Evolutionary conservation across 2,888 invertebrate species (phyloP), one percentile per base, ranked within the genome.

Genomic region (Eremobia ochroleuca): DNA sequence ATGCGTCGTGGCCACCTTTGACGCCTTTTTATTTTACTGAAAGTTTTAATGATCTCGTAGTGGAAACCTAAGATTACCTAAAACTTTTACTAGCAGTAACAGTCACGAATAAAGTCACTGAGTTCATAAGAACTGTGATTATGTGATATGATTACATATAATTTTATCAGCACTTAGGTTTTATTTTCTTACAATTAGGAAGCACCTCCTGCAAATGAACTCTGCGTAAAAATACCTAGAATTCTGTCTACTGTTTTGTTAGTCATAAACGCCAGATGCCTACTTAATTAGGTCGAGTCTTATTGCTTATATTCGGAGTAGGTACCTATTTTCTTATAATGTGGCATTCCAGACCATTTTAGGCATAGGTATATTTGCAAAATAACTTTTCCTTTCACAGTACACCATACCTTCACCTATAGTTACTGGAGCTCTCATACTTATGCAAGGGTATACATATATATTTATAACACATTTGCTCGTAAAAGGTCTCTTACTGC

Each of bases 211-310:
- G 64, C 34, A 65, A 81, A 85, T 59, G 64, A 81, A 52, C 18
- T 59, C 31, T 49, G 70, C 28, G 18, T 70, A 64, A 52, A 67
- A 85, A 72, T 49, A 13, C 9, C 75, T 72, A 73, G 61, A 61
- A 55, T 49, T 73, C 4, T 37, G 67, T 72, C 68, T 65, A n/a
- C n/a, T n/a, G n/a, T 28, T 25, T 72, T 79, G 46, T 52, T 18
- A 25, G 37, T 67, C 66, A 59, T 82, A 67, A 74, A 34, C 58
- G 52, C 62, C 85, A 85, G 85, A 75, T 76, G 76, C 49, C 61
- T 76, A 76, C 82, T 69, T 76, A 72, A 82, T 85, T 72, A 85
- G 34, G 67, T 70, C 18, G 40, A 64, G 70, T 55, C 55, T 59
- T 68, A 55, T 65, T 55, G 21, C 49, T 81, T 59, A 64, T 62